A percentile compares a stretch with the other conserved stretches of the same genome.
phyloP scores from a whole-genome alignment of 23 tunicate species.

The Trididemnum nubilum region DNA sequence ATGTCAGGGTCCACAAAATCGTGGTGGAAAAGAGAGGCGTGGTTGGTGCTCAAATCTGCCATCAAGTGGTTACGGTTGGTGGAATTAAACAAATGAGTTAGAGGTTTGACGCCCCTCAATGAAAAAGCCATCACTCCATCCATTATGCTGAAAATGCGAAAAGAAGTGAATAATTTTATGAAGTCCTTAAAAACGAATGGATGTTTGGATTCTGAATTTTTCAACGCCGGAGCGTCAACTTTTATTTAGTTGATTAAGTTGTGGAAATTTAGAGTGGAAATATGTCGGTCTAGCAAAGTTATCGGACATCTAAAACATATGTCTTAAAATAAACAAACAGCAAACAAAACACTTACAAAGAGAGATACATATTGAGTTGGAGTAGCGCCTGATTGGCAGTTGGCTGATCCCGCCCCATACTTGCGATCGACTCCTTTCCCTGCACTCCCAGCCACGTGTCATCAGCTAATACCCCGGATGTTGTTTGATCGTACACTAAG shows the following conservation, averaged over 20 bases:
- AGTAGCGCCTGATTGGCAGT: slow-evolving; percentile 37
- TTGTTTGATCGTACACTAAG: neutral
- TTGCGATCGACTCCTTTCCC: slow-evolving; percentile 63
- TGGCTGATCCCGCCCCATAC: slow-evolving; percentile 50
- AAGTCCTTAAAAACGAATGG: too few species aligned
- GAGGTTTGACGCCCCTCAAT: slow-evolving; percentile 69
- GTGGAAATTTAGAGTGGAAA: too few species aligned
- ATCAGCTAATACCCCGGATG: slow-evolving; percentile 13
- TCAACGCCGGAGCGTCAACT: too few species aligned
- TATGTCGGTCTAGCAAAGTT: too few species aligned
- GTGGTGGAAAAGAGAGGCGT: slow-evolving; percentile 17
- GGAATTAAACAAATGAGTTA: slow-evolving; percentile 44
- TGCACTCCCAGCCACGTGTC: slow-evolving; percentile 53
- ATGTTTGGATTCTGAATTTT: too few species aligned
- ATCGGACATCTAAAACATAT: too few species aligned
- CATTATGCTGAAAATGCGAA: slow-evolving; percentile 49
- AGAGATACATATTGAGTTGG: slow-evolving; percentile 49
- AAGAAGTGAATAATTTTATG: neutral
- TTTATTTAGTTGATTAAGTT: too few species aligned
- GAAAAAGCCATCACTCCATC: slow-evolving; percentile 52
- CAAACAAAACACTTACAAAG: slow-evolving; percentile 46
- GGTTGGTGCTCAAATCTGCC: slow-evolving; percentile 42
- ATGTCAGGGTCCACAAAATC: slow-evolving; percentile 22
- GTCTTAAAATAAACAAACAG: too few species aligned
- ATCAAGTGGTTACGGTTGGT: slow-evolving; percentile 11